Percentiles rank a stretch among this genome's conserved stretches.
Conservation (phyloP, 2,113 vertebrate species). For the Thinocorus orbignyianus region DNA sequence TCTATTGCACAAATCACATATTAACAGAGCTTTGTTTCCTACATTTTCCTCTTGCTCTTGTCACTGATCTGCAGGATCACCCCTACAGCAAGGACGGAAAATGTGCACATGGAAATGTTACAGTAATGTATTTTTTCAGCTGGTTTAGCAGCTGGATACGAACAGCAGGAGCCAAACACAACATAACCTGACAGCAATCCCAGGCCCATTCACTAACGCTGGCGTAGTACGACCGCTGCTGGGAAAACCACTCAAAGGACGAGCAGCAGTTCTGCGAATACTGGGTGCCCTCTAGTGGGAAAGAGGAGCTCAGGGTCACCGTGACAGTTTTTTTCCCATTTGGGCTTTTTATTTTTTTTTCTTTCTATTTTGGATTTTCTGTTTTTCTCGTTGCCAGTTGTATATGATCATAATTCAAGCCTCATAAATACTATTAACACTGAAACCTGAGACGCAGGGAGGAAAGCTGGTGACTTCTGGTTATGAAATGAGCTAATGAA, state of each 20-base stretch:
- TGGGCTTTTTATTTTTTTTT: too few species aligned
- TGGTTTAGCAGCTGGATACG: not conserved
- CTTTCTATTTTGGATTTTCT: not conserved
- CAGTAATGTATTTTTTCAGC: not conserved
- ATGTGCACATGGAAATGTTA: accelerated
- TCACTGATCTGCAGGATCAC: not conserved
- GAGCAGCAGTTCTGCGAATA: not conserved
- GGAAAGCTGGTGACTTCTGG: not conserved
- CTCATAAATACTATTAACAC: not conserved
- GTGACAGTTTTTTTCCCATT: not conserved
- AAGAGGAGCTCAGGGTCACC: accelerated
- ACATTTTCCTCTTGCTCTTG: not conserved
- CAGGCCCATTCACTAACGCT: too few species aligned
- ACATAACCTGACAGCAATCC: not conserved
- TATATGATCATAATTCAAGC: not conserved
- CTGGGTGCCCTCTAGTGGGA: not conserved
- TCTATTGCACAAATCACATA: not conserved
- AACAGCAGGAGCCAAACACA: not conserved
- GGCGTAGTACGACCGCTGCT: not conserved
- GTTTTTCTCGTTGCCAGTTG: not conserved
- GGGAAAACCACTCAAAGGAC: not conserved
- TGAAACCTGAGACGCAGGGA: not conserved
- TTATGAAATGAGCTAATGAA: not conserved
- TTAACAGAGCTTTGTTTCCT: not conserved
- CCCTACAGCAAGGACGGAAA: not conserved